Base-by-base conservation (phyloP, 1,140 invertebrate species). In the Charaxes varanes region DNA sequence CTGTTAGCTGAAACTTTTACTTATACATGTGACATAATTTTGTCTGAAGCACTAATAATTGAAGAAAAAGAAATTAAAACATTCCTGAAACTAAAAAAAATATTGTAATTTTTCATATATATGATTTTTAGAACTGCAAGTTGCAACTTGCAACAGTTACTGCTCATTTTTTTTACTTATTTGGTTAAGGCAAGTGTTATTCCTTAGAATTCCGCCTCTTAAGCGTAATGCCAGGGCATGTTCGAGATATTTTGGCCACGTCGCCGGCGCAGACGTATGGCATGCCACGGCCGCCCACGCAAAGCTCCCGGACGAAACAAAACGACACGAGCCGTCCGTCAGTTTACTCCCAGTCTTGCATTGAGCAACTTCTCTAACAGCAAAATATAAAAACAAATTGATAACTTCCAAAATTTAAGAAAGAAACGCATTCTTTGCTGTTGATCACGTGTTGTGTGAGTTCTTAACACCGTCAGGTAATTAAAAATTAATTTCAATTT, bases 321-420 rank as follows among this genome's bases (percentile, higher is more conserved):
- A 78, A 66, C 70, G 53, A 42, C 32, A 24, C 38, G 34, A 28
- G 41, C 40, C 48, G 34, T 40, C 44, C 36, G 33, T 67, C 73
- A 78, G 73, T 78, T 43, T 52, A 62, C 41, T 49, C 59, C 58
- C 54, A 63, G 60, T 44, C 64, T 69, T 57, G 33, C 37, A 18
- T 43, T 41, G 44, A 55, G 44, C 56, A 57, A 62, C 62, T 56
- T 36, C 62, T 62, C 42, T 42, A 12, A 30, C 18, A 34, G 41
- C 30, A 36, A 14, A 34, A 37, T 27, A 19, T 21, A 14, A 3
- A 30, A 31, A 21, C 7, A n/a, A 22, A 12, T 4, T 16, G 14
- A 33, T 16, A 34, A 34, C 10, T n/a, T n/a, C n/a, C n/a, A n/a
- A n/a, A n/a, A n/a, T n/a, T n/a, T n/a, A n/a, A n/a, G n/a, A n/a